Percentiles rank a stretch among this genome's conserved stretches.
phyloP scores from a whole-genome alignment of 2,797 vertebrate species.

The Pangasius sanitwongsei region DNA sequence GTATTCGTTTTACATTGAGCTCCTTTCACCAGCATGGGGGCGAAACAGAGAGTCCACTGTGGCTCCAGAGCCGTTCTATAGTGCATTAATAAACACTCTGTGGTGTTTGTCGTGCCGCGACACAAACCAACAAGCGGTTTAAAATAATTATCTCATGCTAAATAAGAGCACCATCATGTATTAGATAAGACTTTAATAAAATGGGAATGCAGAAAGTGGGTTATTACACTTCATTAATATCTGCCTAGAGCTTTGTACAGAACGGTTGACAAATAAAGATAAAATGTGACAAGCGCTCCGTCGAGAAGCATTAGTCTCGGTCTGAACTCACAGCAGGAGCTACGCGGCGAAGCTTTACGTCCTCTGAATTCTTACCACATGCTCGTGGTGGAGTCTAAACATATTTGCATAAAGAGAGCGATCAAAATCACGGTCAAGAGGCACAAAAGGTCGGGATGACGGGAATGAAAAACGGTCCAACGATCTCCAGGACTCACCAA shows the following conservation, averaged over 20 bases:
- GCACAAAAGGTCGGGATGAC: neutral
- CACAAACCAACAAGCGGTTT: neutral
- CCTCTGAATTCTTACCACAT: neutral
- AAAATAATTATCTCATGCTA: neutral
- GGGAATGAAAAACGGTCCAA: neutral
- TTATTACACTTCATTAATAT: conserved; percentile 41
- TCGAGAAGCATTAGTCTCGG: conserved; percentile 31
- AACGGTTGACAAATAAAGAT: conserved; percentile 37
- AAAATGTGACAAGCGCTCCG: conserved; percentile 23
- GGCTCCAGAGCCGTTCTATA: neutral
- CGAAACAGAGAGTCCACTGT: neutral
- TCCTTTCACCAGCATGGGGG: neutral
- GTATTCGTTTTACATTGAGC: neutral
- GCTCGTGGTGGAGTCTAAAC: neutral
- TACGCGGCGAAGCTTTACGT: neutral
- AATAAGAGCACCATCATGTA: neutral
- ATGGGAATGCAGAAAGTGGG: conserved; percentile 13
- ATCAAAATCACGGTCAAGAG: neutral
- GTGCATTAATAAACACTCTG: neutral
- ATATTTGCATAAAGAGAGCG: neutral
- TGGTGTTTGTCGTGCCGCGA: neutral
- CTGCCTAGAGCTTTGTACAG: conserved; percentile 21
- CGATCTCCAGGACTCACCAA: neutral
- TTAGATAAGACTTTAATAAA: conserved; percentile 14
- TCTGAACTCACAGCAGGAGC: conserved; percentile 23